These are phyloP conservation scores for Dicaeum eximium DNA, from an alignment of 2,113 vertebrate species.

Conservation along the genomic window DNA sequence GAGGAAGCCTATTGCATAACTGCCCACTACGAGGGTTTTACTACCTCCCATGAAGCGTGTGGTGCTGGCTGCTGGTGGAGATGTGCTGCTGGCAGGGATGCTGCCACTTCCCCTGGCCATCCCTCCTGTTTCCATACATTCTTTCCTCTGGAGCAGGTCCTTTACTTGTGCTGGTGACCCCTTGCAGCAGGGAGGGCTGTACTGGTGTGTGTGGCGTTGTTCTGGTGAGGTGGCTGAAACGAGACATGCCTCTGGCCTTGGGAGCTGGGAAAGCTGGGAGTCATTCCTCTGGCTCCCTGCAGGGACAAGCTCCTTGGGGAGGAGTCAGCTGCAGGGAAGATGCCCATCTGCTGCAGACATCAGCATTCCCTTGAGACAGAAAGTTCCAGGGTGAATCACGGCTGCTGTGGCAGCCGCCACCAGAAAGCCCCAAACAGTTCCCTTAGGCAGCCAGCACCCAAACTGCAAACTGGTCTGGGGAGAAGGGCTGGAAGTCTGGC, in stretches of 20 bases:
- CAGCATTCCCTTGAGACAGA: neutral
- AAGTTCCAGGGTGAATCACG: neutral
- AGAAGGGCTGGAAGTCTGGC: neutral
- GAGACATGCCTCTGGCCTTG: neutral
- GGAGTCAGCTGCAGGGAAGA: neutral
- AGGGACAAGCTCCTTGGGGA: neutral
- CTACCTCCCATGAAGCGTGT: neutral
- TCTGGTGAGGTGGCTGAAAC: neutral
- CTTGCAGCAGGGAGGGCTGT: neutral
- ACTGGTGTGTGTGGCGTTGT: rapidly evolving
- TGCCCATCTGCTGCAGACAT: neutral
- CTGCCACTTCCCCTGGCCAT: rapidly evolving
- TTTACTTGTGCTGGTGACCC: neutral
- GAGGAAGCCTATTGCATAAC: conserved; percentile 8
- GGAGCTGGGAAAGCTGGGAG: neutral
- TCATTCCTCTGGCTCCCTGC: neutral
- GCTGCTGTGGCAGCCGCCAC: rapidly evolving
- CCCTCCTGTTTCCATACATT: neutral
- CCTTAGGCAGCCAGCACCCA: neutral
- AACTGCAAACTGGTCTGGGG: neutral
- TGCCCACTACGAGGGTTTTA: neutral
- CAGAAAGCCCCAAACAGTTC: neutral
- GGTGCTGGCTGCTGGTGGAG: neutral
- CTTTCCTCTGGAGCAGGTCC: neutral
- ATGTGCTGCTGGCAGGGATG: neutral